Base-by-base conservation (phyloP, 2,888 invertebrate genomes). In the Myopa tessellatipennis region DNA sequence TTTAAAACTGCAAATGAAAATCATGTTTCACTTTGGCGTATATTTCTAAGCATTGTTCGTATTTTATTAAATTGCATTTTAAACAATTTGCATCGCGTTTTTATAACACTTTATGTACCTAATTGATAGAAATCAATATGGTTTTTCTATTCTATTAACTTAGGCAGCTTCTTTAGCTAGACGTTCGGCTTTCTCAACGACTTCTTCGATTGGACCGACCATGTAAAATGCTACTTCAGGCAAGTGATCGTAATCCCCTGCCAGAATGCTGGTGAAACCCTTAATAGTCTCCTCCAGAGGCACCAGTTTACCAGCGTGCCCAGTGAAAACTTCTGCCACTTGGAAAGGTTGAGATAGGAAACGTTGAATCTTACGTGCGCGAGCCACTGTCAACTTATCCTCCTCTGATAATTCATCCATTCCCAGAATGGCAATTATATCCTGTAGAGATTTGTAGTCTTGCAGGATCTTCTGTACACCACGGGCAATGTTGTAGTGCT, bases 151-250 rank as follows among this genome's bases (percentile, higher is more conserved):
- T 55, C 4, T 55, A 55, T 55, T 55, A 7, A 63, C 77, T 84
- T 84, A 84, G 76, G 83, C 83, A 79, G 84, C 83, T 82, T 85
- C 85, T 79, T 85, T 85, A 50, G 84, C 84, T 76, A 87, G 81
- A 69, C 82, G 82, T 86, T 96, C 95, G 78, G 96, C 96, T 90
- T 96, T 96, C 81, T 92, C 92, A 72, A 93, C 91, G 76, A 96
- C 96, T 90, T 96, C 96, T 87, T 96, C 96, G 86, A 97, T 95
- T 80, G 94, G 94, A 82, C 98, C 97, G 81, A 97, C 96, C 97
- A 98, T 97, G 91, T 96, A 97, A 92, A 98, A 98, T 78, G 97
- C 97, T 82, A 95, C 95, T 90, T 99, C 98, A 40, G 97, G 97
- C 83, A 97, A 90, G 89, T 97, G 95, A 90, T 97, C 97, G 87